Percentiles rank a stretch among this genome's conserved stretches.
These are phyloP conservation scores for Sinosuthora webbiana DNA, from an alignment of 2,113 vertebrate genomes.

Conservation along the genomic window DNA sequence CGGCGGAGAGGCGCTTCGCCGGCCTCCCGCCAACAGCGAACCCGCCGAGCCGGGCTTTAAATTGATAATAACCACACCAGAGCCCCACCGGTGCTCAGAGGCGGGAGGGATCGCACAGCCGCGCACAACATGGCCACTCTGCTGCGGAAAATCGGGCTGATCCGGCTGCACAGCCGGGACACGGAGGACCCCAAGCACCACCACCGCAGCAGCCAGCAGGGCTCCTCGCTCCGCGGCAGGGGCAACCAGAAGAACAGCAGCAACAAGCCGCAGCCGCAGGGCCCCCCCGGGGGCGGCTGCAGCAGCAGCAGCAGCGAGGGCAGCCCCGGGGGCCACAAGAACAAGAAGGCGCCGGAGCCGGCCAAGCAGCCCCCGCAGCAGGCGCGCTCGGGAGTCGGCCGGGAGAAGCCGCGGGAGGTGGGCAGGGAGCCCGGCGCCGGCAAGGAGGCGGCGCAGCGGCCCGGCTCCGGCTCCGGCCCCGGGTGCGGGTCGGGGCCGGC, in stretches of 20 bases:
- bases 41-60: neutral
- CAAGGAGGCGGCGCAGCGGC: slow-evolving; percentile 71
- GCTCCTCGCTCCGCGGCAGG: slow-evolving; percentile 87
- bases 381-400: neutral
- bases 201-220: slow-evolving; percentile 81
- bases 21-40: neutral
- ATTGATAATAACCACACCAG: neutral
- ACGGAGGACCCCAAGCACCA: slow-evolving; percentile 97
- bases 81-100: neutral
- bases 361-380: slow-evolving; percentile 77
- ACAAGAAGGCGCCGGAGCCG: slow-evolving; percentile 80
- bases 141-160: slow-evolving; percentile 96
- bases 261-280: slow-evolving; percentile 83
- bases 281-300: slow-evolving; percentile 71
- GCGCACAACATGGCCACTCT: slow-evolving; percentile 88
- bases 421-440: slow-evolving; percentile 25
- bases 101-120: neutral
- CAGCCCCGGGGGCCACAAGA: slow-evolving; percentile 65
- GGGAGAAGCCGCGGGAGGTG: slow-evolving; percentile 77
- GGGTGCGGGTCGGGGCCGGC: slow-evolving; percentile 69
- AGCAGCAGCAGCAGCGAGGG: slow-evolving; percentile 75
- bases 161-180: slow-evolving; percentile 95
- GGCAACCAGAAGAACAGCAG: slow-evolving; percentile 82
- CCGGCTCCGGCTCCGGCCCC: slow-evolving; percentile 69
- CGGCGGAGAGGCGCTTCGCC: neutral